These are phyloP conservation scores for Brachystomella parvula DNA, from an alignment of 1,140 invertebrate genomes.

Conservation along the genomic window DNA sequence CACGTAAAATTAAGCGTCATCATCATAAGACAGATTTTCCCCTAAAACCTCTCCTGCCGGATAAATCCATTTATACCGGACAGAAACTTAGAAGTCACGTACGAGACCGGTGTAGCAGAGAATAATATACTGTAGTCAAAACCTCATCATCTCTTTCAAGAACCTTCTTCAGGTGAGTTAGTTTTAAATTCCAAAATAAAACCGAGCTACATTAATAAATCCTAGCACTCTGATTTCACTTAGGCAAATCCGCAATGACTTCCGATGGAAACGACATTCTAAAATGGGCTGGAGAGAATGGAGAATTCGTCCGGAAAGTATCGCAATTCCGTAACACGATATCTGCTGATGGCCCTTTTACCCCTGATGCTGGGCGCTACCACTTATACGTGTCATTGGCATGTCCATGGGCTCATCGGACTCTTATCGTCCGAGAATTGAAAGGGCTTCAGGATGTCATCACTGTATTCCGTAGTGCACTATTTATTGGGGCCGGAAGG, in stretches of 20 bases:
- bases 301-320: constrained; percentile 24
- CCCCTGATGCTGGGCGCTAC: constrained; percentile 29
- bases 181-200: too few species aligned
- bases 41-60: too few species aligned
- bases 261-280: not conserved
- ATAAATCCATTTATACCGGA: too few species aligned
- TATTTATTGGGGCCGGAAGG: constrained; percentile 21
- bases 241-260: too few species aligned
- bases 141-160: too few species aligned
- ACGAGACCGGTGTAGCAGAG: too few species aligned
- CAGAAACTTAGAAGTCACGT: not conserved
- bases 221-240: too few species aligned
- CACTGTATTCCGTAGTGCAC: constrained; percentile 26
- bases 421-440: constrained; percentile 29
- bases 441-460: constrained; percentile 31
- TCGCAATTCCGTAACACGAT: constrained; percentile 28
- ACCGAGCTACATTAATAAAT: too few species aligned
- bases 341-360: constrained; percentile 18
- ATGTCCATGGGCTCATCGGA: constrained; percentile 34
- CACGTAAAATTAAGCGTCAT: too few species aligned
- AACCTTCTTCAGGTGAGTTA: too few species aligned
- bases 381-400: constrained; percentile 31
- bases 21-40: too few species aligned
- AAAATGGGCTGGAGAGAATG: constrained; percentile 17
- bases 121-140: too few species aligned